Percentiles rank a stretch among this genome's conserved stretches.
phyloP scores from a whole-genome alignment of 2,888 invertebrate genomes.

The Drosophila picticornis region DNA sequence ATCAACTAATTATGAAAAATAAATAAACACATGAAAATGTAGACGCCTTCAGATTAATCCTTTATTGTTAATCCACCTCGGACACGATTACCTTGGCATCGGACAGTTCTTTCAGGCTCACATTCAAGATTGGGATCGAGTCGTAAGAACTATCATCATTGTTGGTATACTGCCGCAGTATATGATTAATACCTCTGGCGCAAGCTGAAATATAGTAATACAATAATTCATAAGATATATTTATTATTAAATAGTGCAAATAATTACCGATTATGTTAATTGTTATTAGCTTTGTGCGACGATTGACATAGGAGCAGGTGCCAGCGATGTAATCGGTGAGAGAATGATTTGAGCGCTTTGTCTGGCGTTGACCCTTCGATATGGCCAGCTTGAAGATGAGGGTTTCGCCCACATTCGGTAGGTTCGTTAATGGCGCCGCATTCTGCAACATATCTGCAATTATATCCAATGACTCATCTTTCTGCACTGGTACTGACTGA shows the following conservation, averaged over 20 bases:
- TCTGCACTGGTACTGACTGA: slow-evolving; percentile 11
- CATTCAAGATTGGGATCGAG: slow-evolving; percentile 20
- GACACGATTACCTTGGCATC: slow-evolving; percentile 49
- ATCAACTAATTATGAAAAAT: slow-evolving; percentile 23
- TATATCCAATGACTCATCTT: not conserved
- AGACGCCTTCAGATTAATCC: not conserved
- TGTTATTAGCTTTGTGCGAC: slow-evolving; percentile 66
- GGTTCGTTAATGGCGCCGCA: slow-evolving; percentile 24
- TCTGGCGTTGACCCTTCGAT: slow-evolving; percentile 1
- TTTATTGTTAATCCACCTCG: slow-evolving; percentile 36
- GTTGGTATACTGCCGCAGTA: slow-evolving; percentile 38
- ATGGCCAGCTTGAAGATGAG: slow-evolving; percentile 60
- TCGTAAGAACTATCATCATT: slow-evolving; percentile 41
- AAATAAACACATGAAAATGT: slow-evolving; percentile 22
- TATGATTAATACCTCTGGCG: not conserved
- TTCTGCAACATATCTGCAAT: slow-evolving; percentile 48
- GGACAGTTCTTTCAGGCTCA: slow-evolving; percentile 52
- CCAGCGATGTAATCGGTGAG: slow-evolving; percentile 60
- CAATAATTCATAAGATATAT: not conserved
- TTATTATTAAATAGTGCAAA: not conserved
- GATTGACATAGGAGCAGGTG: slow-evolving; percentile 66
- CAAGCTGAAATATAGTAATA: slow-evolving; percentile 36
- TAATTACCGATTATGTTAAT: slow-evolving; percentile 61
- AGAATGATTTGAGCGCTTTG: slow-evolving; percentile 11
- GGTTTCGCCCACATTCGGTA: slow-evolving; percentile 59